A percentile compares a stretch with the other conserved stretches of the same genome.
phyloP scores from a whole-genome alignment of 2,113 vertebrate species.

The pig (Sus scrofa) region T2T-Sscrofa CM000818.6:114086501-114087000 shows the following conservation, averaged over 20 bases:
- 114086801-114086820: background rate
- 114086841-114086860: background rate
- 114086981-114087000: background rate
- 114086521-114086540: background rate
- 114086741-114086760: background rate
- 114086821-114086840: background rate
- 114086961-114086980: background rate
- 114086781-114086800: background rate
- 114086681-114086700: background rate
- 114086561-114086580: background rate
- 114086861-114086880: background rate
- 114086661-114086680: background rate
- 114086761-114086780: background rate
- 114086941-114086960: background rate
- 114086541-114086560: background rate
- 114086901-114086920: background rate
- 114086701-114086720: background rate
- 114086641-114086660: background rate
- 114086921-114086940: background rate
- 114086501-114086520: background rate
- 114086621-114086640: too few species aligned
- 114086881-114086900: background rate
- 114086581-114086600: background rate
- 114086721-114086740: background rate
- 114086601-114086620: background rate